These are phyloP conservation scores for Urocitellus parryii DNA, from an alignment of 2,113 vertebrate genomes.

Conservation along the genomic window DNA sequence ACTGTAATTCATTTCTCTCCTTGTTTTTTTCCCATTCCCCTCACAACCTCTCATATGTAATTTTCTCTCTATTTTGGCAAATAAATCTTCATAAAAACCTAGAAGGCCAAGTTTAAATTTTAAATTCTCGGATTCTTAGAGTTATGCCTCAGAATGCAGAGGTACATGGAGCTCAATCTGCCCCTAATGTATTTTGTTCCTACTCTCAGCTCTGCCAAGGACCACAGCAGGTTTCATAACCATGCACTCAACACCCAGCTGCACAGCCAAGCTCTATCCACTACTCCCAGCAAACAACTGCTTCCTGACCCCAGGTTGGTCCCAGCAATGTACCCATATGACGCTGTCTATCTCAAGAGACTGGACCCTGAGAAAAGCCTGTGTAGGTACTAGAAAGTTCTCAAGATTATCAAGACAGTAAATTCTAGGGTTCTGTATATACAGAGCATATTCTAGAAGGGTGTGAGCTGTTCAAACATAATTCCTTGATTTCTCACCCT, in stretches of 20 bases:
- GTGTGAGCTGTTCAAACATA: neutral
- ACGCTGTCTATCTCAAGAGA: neutral
- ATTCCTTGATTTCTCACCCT: neutral
- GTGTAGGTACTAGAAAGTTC: neutral
- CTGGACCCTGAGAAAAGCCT: neutral
- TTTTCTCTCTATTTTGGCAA: constrained; percentile 8
- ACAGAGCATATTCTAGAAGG: neutral
- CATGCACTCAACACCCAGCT: neutral
- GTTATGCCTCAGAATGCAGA: neutral
- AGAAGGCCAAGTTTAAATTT: constrained; percentile 6
- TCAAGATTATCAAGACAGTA: neutral
- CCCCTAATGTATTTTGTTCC: neutral
- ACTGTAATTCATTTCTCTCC: no score
- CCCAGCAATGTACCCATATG: neutral
- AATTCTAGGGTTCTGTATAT: neutral
- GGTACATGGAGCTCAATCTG: neutral
- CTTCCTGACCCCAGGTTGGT: neutral
- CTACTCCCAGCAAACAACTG: neutral
- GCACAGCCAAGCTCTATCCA: neutral
- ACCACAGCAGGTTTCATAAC: neutral
- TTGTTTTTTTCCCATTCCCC: no score
- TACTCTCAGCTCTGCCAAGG: neutral
- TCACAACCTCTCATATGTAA: no score
- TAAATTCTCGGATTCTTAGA: neutral
- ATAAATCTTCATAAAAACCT: neutral